Conservation (phyloP, 2,113 vertebrate species). For the Crotophaga sulcirostris region DNA sequence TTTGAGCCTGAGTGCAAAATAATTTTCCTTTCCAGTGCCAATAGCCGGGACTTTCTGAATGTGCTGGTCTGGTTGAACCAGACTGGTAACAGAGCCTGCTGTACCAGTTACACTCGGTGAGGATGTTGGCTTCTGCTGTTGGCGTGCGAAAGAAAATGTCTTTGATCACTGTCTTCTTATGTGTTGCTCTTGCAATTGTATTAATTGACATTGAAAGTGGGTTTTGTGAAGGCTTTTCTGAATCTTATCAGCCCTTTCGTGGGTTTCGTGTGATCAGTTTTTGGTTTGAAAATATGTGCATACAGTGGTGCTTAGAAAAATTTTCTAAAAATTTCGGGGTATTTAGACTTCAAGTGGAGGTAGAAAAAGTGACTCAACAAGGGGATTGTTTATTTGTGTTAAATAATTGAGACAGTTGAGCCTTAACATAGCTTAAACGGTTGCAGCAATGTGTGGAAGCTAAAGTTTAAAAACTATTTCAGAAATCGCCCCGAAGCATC, state of each 20-base stretch:
- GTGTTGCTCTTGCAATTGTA: background rate
- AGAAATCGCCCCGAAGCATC: background rate
- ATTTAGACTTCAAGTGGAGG: background rate
- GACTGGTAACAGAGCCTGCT: background rate
- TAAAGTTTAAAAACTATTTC: background rate
- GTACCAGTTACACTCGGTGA: background rate
- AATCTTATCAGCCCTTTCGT: background rate
- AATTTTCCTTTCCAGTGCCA: background rate
- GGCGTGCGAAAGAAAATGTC: background rate
- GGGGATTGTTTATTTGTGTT: accelerated
- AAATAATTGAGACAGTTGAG: background rate
- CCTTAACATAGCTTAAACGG: background rate
- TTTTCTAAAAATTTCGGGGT: too few relatives aligned
- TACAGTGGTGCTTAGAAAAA: background rate
- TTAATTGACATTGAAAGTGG: background rate
- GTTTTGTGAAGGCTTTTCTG: background rate
- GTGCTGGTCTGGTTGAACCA: background rate
- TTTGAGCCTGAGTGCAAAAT: conserved; percentile 1
- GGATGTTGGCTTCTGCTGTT: background rate
- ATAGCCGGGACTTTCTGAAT: background rate
- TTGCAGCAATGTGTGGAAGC: background rate
- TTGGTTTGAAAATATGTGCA: background rate
- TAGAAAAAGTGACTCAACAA: background rate
- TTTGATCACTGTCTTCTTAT: background rate
- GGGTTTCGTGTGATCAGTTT: background rate